Evolutionary conservation across 2,888 invertebrate species (phyloP).

Genomic region (Lordiphosa fenestrarum): DNA sequence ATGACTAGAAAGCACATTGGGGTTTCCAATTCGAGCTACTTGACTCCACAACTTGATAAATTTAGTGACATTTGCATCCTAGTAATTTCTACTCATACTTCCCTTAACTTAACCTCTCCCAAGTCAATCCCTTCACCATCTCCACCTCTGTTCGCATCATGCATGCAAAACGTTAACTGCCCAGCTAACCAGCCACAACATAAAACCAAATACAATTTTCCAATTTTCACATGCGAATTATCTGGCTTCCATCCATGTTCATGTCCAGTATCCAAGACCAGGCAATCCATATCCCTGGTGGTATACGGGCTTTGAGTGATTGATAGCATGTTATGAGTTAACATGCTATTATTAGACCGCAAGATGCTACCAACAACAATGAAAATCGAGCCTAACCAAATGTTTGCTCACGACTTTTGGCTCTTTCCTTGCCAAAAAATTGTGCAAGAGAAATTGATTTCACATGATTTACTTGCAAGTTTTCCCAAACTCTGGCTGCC

Average conservation of each 20-base stretch:
- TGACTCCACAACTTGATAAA: too few relatives aligned
- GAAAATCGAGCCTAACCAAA: slow-evolving; percentile 50
- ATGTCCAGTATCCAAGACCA: slow-evolving; percentile 30
- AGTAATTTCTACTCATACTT: too few relatives aligned
- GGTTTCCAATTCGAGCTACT: too few relatives aligned
- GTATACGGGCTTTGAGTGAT: slow-evolving; percentile 66
- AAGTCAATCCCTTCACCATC: too few relatives aligned
- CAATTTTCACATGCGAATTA: slow-evolving; percentile 76
- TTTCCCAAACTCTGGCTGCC: slow-evolving; percentile 53
- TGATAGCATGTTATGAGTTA: slow-evolving; percentile 77
- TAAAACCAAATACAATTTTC: slow-evolving; percentile 52
- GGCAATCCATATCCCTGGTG: slow-evolving; percentile 8
- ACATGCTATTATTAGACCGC: slow-evolving; percentile 72
- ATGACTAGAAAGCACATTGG: too few relatives aligned
- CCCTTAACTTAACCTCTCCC: too few relatives aligned
- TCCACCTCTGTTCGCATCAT: slow-evolving; percentile 31
- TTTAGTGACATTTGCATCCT: too few relatives aligned
- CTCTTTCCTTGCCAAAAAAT: slow-evolving; percentile 62
- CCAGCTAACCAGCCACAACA: slow-evolving; percentile 25
- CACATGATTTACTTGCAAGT: slow-evolving; percentile 77
- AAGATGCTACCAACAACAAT: slow-evolving; percentile 63
- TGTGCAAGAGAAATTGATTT: slow-evolving; percentile 77
- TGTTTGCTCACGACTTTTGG: slow-evolving; percentile 68
- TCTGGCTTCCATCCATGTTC: slow-evolving; percentile 21
- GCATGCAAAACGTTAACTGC: slow-evolving; percentile 56